phyloP scores from a whole-genome alignment of 2,113 vertebrate genomes.

The Monopterus albus region DNA sequence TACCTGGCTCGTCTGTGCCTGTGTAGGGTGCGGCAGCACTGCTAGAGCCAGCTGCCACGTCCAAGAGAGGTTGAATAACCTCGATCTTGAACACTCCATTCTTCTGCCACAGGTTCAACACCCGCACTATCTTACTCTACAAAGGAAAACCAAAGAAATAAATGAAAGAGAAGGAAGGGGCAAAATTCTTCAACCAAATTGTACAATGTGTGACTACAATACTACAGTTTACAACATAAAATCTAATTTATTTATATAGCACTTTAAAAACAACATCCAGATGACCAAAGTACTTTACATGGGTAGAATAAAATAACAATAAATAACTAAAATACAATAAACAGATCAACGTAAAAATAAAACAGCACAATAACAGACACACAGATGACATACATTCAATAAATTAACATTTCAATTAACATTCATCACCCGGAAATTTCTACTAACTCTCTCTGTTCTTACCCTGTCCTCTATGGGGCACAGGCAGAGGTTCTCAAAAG shows the following conservation, averaged over 20 bases:
- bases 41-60: conserved; percentile 92
- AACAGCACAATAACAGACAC: too few relatives aligned
- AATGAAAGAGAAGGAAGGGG: neutral
- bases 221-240: too few relatives aligned
- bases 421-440: neutral
- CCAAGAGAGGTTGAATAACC: conserved; percentile 96
- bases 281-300: too few relatives aligned
- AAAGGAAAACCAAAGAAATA: neutral
- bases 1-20: conserved; percentile 81
- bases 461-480: conserved; percentile 98
- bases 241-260: too few relatives aligned
- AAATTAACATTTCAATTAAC: too few relatives aligned
- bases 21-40: conserved; percentile 72
- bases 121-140: conserved; percentile 98
- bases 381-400: too few relatives aligned
- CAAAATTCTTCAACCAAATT: neutral
- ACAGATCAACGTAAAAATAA: too few relatives aligned
- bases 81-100: conserved; percentile 99
- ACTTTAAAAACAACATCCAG: too few relatives aligned
- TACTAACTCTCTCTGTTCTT: conserved; percentile 39
- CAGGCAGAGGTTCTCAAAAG: conserved; percentile 98
- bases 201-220: neutral
- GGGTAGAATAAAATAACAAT: too few relatives aligned
- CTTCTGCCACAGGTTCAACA: conserved; percentile 99
- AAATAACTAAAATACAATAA: too few relatives aligned